Evolutionary conservation across 2,113 vertebrate genomes (phyloP).

Genomic region (Syngnathus typhle): DNA sequence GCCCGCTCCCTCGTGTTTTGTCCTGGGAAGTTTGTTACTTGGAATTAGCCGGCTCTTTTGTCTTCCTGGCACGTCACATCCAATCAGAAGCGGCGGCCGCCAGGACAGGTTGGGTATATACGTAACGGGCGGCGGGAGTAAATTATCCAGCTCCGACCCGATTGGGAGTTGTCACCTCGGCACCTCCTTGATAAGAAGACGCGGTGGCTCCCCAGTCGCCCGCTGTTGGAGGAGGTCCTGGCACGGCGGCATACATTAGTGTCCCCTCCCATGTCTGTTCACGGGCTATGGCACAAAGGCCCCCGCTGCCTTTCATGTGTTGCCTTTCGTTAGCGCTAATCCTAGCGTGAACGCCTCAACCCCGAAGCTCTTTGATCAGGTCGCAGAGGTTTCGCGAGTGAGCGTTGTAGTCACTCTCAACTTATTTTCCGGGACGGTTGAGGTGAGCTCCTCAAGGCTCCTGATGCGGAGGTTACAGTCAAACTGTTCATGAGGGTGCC

Average conservation of each 20-base stretch:
- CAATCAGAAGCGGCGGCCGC: conserved; percentile 81
- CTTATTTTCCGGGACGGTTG: conserved; percentile 12
- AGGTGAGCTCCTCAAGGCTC: background rate
- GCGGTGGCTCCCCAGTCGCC: conserved; percentile 79
- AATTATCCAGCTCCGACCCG: conserved; percentile 65
- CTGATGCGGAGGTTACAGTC: background rate
- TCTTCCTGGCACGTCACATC: conserved; percentile 86
- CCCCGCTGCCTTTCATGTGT: conserved; percentile 75
- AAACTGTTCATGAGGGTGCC: background rate
- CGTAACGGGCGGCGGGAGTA: conserved; percentile 81
- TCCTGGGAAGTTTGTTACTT: conserved; percentile 93
- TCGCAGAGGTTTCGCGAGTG: conserved; percentile 46
- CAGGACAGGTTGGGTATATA: conserved; percentile 73
- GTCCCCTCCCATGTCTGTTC: conserved; percentile 59
- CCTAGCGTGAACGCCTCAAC: conserved; percentile 28
- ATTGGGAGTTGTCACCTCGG: conserved; percentile 82
- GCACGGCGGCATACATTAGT: conserved; percentile 79
- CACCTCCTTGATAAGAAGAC: conserved; percentile 84
- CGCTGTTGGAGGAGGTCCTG: conserved; percentile 60
- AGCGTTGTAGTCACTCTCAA: conserved; percentile 22
- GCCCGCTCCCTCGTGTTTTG: conserved; percentile 58
- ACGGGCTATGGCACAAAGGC: conserved; percentile 53
- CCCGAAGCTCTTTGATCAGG: conserved; percentile 44
- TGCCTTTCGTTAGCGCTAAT: conserved; percentile 66
- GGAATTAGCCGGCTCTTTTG: conserved; percentile 94